Base-by-base conservation (phyloP, 2,113 vertebrate genomes). In the Apaloderma vittatum region DNA sequence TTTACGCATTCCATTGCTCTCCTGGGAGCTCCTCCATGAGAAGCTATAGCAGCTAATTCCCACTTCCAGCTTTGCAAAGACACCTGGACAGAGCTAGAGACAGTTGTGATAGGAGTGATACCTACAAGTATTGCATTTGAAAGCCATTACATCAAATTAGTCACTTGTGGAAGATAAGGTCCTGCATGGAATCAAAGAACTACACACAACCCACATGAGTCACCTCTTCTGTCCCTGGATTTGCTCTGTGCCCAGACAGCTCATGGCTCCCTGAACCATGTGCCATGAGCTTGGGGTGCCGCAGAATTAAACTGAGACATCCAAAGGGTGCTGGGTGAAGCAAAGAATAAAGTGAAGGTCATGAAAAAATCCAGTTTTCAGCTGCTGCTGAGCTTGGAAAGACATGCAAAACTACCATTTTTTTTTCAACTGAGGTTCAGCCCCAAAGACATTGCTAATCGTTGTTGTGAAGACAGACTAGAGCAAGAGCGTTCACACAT, bases 81-180 rank as follows among this genome's bases (percentile, higher is more conserved):
- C 23, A 66, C 18, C 45, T 65, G 52, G 34, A 13, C 27, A 92
- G 57, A 86, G 70, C 37, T 11, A 73, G 12, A 71, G 32, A 48
- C 4, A 0, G 0, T 24, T 40, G 13, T 1, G 2, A 59, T 15
- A 77, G 19, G n/a, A 95, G 9, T 37, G 18, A 54, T 30, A 49
- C 8, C 18, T 27, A 12, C 24, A 81, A 48, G 8, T 37, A 24
- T 21, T 11, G 27, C 14, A 61, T 88, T 61, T 76, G 22, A 55
- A 72, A 85, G 6, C 7, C 55, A n/a, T 66, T 55, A 48, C 15
- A 80, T 29, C 11, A 52, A 54, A 74, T 63, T 29, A 74, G 36
- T 63, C 46, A 34, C 20, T 59, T 1, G 1, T 26, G 37, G 34
- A 74, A 80, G 51, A 48, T 14, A 54, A 87, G 2, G 23, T 8